Percentiles rank a stretch among this genome's conserved stretches.
Conservation (phyloP, 2,888 invertebrate species). For the Latrodectus elegans region DNA sequence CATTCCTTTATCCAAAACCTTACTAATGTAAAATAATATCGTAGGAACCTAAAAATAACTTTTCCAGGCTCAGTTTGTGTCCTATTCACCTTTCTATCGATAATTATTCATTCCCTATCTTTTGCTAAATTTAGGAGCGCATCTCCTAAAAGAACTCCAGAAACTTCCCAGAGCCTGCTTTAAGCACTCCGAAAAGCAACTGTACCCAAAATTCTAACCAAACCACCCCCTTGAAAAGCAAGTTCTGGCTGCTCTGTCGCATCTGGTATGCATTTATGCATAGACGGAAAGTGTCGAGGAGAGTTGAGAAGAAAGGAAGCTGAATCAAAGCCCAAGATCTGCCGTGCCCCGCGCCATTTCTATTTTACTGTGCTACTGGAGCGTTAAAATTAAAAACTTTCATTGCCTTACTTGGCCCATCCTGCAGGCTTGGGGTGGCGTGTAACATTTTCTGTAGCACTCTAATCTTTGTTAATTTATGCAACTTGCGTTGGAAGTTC, state of each 20-base stretch:
- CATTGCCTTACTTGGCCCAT: not conserved
- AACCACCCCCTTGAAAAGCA: slow-evolving; percentile 12
- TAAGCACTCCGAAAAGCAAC: not conserved
- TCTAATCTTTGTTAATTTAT: too few relatives aligned
- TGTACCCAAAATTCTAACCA: not conserved
- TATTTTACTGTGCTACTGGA: slow-evolving; percentile 31
- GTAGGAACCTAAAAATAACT: too few relatives aligned
- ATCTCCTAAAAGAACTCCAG: not conserved
- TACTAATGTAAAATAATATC: too few relatives aligned
- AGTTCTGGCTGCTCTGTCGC: slow-evolving; percentile 13
- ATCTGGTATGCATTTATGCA: slow-evolving; percentile 63
- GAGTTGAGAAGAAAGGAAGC: slow-evolving; percentile 58
- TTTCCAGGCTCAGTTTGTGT: too few relatives aligned
- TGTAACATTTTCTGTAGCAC: too few relatives aligned
- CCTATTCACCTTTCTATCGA: too few relatives aligned
- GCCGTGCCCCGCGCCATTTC: not conserved
- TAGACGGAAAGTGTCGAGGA: slow-evolving; percentile 33
- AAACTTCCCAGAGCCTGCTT: not conserved
- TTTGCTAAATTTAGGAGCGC: too few relatives aligned
- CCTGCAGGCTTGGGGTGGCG: too few relatives aligned
- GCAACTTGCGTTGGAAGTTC: too few relatives aligned
- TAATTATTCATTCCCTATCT: too few relatives aligned
- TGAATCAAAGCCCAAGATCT: slow-evolving; percentile 43
- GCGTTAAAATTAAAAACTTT: slow-evolving; percentile 52
- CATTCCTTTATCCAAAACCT: too few relatives aligned